Percentiles rank a stretch among this genome's conserved stretches.
Conservation (phyloP, 1,140 invertebrate genomes). For the Littorina saxatilis region DNA sequence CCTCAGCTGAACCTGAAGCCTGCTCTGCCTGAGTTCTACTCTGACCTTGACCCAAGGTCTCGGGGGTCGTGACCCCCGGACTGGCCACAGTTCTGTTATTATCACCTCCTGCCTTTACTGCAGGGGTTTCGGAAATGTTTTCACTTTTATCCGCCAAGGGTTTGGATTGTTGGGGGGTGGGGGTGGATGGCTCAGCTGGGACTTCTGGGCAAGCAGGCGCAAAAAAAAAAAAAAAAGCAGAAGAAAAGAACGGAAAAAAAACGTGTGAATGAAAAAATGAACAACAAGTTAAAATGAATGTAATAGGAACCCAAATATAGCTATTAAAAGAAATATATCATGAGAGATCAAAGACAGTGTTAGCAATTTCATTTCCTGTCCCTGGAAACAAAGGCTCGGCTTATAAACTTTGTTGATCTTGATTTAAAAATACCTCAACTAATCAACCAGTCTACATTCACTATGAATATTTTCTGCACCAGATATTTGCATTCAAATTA, state of each 20-base stretch:
- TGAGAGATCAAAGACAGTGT: too few species aligned
- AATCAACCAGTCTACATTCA: too few species aligned
- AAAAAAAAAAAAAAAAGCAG: slow-evolving; percentile 28
- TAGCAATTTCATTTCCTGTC: not conserved
- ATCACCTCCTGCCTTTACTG: slow-evolving; percentile 11
- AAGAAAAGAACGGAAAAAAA: slow-evolving; percentile 22
- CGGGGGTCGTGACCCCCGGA: not conserved
- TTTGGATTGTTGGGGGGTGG: slow-evolving; percentile 7
- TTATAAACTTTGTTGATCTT: too few species aligned
- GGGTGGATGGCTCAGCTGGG: slow-evolving; percentile 11
- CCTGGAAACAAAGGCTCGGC: too few species aligned
- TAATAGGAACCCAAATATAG: too few species aligned
- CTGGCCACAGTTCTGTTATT: slow-evolving; percentile 14
- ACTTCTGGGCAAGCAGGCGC: slow-evolving; percentile 40
- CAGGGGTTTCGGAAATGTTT: slow-evolving; percentile 10
- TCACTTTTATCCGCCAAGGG: not conserved
- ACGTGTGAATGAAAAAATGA: not conserved
- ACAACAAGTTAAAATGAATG: too few species aligned
- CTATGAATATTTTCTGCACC: too few species aligned
- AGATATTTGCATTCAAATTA: too few species aligned
- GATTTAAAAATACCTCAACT: too few species aligned
- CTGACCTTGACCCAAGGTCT: not conserved
- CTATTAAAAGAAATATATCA: too few species aligned
- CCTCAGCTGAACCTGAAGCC: slow-evolving; percentile 21
- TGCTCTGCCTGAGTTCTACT: slow-evolving; percentile 19